phyloP scores from a whole-genome alignment of 2,797 vertebrate genomes.

The Hirundo rustica region DNA sequence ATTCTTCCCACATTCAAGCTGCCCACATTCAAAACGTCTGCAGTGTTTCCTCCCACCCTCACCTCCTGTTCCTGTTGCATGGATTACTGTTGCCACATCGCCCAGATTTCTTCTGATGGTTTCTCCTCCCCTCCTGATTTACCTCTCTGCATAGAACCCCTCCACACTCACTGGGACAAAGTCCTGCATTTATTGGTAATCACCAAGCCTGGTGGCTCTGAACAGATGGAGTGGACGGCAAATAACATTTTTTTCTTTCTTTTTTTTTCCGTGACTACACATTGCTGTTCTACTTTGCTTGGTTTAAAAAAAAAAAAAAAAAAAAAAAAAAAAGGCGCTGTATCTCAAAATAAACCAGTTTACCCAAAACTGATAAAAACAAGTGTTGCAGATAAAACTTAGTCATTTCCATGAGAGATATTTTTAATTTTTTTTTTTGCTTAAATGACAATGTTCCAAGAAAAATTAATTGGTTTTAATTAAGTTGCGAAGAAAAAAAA shows the following conservation, averaged over 20 bases:
- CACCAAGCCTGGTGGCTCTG: not conserved
- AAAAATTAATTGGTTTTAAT: not conserved
- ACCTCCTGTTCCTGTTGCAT: not conserved
- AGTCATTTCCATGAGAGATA: not conserved
- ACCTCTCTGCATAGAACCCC: not conserved
- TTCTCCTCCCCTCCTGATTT: not conserved
- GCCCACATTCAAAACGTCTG: not conserved
- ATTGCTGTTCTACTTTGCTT: not conserved
- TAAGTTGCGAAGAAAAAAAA: not conserved
- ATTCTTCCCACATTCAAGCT: not conserved
- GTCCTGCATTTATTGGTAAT: not conserved
- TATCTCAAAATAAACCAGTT: not conserved
- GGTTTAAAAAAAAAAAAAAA: not conserved
- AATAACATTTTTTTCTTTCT: not conserved
- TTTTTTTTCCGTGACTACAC: not conserved
- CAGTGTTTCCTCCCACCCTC: slow-evolving; percentile 16
- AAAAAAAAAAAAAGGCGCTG: no score
- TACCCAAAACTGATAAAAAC: not conserved
- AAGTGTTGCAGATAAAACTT: not conserved
- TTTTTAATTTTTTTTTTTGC: not conserved
- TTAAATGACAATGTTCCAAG: not conserved
- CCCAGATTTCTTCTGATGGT: not conserved
- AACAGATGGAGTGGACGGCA: not conserved
- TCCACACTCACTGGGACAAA: not conserved
- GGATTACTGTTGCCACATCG: not conserved